Evolutionary conservation across 2,888 invertebrate species (phyloP).

Genomic region (Didymodactylos carnosus): DNA sequence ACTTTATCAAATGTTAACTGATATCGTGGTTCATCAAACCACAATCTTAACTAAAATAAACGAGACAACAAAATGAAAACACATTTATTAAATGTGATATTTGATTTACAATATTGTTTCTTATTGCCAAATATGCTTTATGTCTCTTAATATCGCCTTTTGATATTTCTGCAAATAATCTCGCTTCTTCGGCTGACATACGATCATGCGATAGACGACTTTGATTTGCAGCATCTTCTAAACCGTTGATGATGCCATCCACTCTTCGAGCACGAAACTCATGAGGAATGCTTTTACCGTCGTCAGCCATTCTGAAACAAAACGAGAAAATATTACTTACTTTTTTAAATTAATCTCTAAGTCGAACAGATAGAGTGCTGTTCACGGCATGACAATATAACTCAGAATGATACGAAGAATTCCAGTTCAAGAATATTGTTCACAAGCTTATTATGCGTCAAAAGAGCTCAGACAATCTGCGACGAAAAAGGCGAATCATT

Average conservation of each 20-base stretch:
- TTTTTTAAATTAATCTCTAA: too few relatives aligned
- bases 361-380: too few relatives aligned
- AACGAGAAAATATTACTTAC: too few relatives aligned
- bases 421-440: too few relatives aligned
- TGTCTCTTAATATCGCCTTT: constrained; percentile 59
- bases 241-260: neutral
- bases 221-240: constrained; percentile 36
- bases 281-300: neutral
- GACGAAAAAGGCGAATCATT: too few relatives aligned
- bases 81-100: neutral
- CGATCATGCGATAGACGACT: constrained; percentile 80
- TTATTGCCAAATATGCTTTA: constrained; percentile 69
- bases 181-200: constrained; percentile 74
- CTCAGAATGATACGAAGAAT: too few relatives aligned
- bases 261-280: neutral
- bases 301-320: neutral
- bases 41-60: constrained; percentile 51
- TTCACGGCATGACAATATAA: too few relatives aligned
- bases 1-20: constrained; percentile 62
- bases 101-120: constrained; percentile 52
- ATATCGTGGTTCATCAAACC: constrained; percentile 81
- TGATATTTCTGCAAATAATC: constrained; percentile 66
- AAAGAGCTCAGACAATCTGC: too few relatives aligned
- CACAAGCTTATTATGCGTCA: too few relatives aligned
- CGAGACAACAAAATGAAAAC: neutral